Base-by-base conservation (phyloP, 2,797 vertebrate genomes). In the Meriones psammophilus region DNA sequence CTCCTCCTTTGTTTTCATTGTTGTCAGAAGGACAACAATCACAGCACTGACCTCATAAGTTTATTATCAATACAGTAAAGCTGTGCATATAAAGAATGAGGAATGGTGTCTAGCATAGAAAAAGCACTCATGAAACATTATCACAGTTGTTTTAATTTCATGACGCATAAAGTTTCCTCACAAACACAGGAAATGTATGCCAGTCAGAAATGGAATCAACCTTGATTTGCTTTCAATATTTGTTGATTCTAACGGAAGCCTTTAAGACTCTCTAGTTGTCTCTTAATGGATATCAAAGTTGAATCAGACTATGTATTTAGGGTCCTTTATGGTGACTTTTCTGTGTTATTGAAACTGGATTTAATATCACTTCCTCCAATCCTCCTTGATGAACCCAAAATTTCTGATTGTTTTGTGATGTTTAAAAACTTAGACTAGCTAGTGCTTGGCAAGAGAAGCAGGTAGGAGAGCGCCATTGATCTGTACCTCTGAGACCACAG, bases 321-420 rank as follows among this genome's bases (percentile, higher is more conserved):
- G 1, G 4, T 2, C 1, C 33, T 1, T 1, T 4, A 30, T 5
- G 22, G 56, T 10, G 5, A 12, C 20, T 68, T 0, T 58, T 64
- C 30, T 92, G 8, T 39, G 30, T 66, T 86, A 62, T 13, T 83
- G 36, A 89, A 77, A 50, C 18, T 86, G 12, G 6, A 10, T 58
- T 94, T 73, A 20, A 15, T 69, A 26, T 33, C 15, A 28, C 9
- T 8, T 30, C 24, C 50, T 84, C 18, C 24, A 74, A 1, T 60
- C 8, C 14, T 78, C 33, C 26, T n/a, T 78, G 56, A 58, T 54
- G 12, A 5, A 0, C 39, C 28, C 4, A 50, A 60, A 78, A 60
- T 30, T 68, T 74, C 33, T 36, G 33, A 20, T 2, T 79, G 20
- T 68, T 91, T 69, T 39, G 2, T 15, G 10, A 6, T 71, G 3